Base-by-base conservation (phyloP, 2,888 invertebrate species). In the Volucella inflata region DNA sequence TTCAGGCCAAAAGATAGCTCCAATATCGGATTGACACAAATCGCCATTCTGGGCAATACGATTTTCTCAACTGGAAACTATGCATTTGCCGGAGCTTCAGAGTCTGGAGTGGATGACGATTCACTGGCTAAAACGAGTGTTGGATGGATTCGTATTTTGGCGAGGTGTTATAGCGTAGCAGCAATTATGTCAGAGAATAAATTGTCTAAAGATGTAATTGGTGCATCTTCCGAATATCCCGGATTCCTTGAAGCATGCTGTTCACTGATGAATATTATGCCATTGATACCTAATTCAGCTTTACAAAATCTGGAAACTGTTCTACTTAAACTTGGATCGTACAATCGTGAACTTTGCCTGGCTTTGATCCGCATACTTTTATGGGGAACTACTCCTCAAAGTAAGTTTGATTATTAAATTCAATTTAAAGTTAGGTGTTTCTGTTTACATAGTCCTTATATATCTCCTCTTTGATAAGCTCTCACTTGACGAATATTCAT, bases 11-110 rank as follows among this genome's bases (percentile, higher is more conserved):
- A 96, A 44, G 98, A 98, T 89, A 96, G 97, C n/a, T 95, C 95
- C 88, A 97, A 96, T 89, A 96, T 98, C 90, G 98, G 98, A 6
- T 93, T 98, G 51, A 95, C 97, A 81, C 98, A 98, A 93, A 95
- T 98, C 87, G 94, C 96, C 3, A 92, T 98, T 64, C 93, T 98
- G 53, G 98, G 97, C 0, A 96, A 95, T 79, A 96, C 97, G 4
- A 97, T 97, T 1, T 98, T 98, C 91, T 94, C 94, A n/a, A 94
- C 94, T 51, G 85, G 87, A 1, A 87, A 48, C 17, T 67, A 82
- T 42, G 79, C 77, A 4, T 87, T 79, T 65, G 77, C 53, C 14
- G 65, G 65, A n/a, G 71, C 70, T 21, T 60, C 85, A 21, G 81
- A 85, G 40, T 81, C 75, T 8, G 89, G 74, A 79, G 89, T 88